Conservation (phyloP, 2,113 vertebrate genomes). For the Brevimyrus niger region DNA sequence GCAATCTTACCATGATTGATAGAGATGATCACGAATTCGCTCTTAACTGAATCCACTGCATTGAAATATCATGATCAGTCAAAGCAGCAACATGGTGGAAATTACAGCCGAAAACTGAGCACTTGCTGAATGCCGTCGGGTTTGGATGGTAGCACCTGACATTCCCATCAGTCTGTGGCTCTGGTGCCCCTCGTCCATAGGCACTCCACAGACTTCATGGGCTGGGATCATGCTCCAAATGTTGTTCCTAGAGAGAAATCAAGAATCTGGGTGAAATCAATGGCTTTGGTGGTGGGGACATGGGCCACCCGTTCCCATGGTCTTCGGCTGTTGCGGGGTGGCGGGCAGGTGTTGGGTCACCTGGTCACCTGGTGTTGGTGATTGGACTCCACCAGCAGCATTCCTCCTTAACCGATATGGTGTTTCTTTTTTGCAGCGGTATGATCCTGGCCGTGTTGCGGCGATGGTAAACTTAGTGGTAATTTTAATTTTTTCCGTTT, state of each 20-base stretch:
- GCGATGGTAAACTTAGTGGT: conserved; percentile 99
- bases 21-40: background rate
- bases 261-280: background rate
- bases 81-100: background rate
- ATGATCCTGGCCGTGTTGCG: conserved; percentile 99
- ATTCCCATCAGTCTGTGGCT: background rate
- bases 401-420: conserved; percentile 96
- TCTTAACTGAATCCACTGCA: background rate
- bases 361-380: conserved; percentile 17
- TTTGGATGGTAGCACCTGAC: background rate
- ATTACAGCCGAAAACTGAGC: background rate
- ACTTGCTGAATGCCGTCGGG: background rate
- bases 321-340: background rate
- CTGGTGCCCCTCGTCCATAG: background rate
- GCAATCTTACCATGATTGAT: background rate
- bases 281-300: background rate
- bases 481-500: conserved; percentile 84
- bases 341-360: background rate
- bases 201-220: background rate
- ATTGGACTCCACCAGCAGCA: conserved; percentile 62
- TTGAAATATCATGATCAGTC: background rate
- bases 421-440: conserved; percentile 99
- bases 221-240: background rate
- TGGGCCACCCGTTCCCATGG: background rate
- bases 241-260: background rate